Evolutionary conservation across 2,888 invertebrate species (phyloP), one percentile per base, ranked within the genome.

Genomic region (Leucophora obtusa): DNA sequence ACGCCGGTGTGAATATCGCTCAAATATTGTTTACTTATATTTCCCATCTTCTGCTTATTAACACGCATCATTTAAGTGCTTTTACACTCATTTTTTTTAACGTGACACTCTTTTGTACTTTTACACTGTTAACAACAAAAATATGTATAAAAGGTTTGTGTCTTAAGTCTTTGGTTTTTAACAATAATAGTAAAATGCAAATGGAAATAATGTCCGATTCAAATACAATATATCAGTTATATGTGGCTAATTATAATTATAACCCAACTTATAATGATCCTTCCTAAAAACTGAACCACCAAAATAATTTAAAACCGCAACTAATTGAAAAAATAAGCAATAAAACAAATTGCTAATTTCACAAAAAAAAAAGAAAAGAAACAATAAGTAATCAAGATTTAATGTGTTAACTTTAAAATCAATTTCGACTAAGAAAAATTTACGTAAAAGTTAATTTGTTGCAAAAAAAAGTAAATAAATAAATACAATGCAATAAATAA

Each of bases 371-470:
- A n/a, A n/a, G 6, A 47, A 47, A 43, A 43, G 11, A 10, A 28
- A 8, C 28, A 72, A 63, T 62, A 68, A 28, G 11, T 43, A 51
- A 69, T 53, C n/a, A 56, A 43, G 28, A 69, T 65, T 47, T 59
- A 65, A 71, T 68, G 72, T 75, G 68, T 72, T 69, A 75, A 75
- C 18, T 72, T 62, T 58, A 62, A 75, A 75, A 80, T 68, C 62
- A 75, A 68, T 76, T 76, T 63, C n/a, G 14, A 63, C 9, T 51
- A 14, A 33, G 9, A 14, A 73, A 68, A 59, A 60, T 63, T 53
- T 35, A 54, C 28, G 54, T 38, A 54, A 76, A 81, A 70, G 56
- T 59, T 28, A 72, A 50, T 65, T 72, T 73, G 59, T 60, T 73
- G 17, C 54, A 54, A 69, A 69, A 66, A 35, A 56, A 33, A 81